Conservation (phyloP, 2,888 invertebrate species). For the Pyrgus malvae region DNA sequence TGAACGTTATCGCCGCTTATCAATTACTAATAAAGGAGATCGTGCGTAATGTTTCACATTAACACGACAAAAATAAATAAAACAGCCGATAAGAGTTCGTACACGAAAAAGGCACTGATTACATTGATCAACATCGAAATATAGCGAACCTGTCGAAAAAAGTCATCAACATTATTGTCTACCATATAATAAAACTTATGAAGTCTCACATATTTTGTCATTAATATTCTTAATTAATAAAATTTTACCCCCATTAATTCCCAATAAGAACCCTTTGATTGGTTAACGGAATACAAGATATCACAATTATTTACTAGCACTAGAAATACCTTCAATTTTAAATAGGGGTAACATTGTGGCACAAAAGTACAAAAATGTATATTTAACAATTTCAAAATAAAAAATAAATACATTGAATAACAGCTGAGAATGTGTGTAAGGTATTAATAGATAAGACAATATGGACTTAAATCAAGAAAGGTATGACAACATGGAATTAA, state of each 20-base stretch:
- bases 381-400: background rate
- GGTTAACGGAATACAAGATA: constrained; percentile 4
- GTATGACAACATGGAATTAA: background rate
- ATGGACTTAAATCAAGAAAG: too few relatives aligned
- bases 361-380: constrained; percentile 10
- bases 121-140: constrained; percentile 23
- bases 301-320: constrained; percentile 11
- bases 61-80: constrained; percentile 32
- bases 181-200: constrained; percentile 22
- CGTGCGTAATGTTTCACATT: constrained; percentile 40
- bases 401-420: too few relatives aligned
- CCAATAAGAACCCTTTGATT: background rate
- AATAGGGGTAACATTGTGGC: constrained; percentile 10
- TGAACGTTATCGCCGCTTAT: constrained; percentile 27
- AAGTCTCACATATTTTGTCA: constrained; percentile 19
- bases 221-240: constrained; percentile 17
- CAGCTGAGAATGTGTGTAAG: too few relatives aligned
- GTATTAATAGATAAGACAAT: too few relatives aligned
- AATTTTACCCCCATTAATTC: background rate
- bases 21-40: constrained; percentile 35
- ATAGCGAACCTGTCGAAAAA: constrained; percentile 26
- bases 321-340: constrained; percentile 9
- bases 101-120: constrained; percentile 55
- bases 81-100: constrained; percentile 38
- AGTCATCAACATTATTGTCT: constrained; percentile 25